A percentile compares a stretch with the other conserved stretches of the same genome.
Conservation (phyloP, 2,888 invertebrate species). For the Harpalus rufipes region DNA sequence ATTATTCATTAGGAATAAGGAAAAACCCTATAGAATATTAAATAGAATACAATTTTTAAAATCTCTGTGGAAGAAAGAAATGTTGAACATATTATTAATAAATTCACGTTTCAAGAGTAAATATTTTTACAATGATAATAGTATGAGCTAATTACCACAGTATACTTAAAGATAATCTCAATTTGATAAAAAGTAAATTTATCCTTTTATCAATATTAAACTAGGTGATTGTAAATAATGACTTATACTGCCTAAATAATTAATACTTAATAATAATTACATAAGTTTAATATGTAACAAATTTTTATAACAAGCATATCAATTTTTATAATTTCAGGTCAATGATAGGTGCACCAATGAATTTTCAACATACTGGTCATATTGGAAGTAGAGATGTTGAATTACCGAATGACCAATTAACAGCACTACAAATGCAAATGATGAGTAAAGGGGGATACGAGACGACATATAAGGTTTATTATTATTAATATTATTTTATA, state of each 20-base stretch:
- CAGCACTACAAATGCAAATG: slow-evolving; percentile 95
- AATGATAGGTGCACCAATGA: slow-evolving; percentile 97
- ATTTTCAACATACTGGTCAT: slow-evolving; percentile 96
- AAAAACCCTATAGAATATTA: neutral
- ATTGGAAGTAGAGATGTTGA: slow-evolving; percentile 94
- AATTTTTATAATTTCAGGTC: slow-evolving; percentile 80
- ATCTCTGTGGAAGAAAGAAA: neutral
- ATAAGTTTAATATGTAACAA: neutral
- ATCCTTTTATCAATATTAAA: neutral
- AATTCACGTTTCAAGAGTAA: slow-evolving; percentile 5
- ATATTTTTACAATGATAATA: slow-evolving; percentile 21
- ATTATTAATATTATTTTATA: neutral
- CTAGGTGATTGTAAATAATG: neutral
- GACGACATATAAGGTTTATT: slow-evolving; percentile 75
- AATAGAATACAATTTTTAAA: neutral
- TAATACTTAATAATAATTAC: neutral
- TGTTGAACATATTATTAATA: neutral
- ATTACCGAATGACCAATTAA: slow-evolving; percentile 89
- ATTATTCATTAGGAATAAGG: neutral
- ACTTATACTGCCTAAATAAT: neutral
- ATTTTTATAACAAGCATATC: neutral
- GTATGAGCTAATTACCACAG: neutral
- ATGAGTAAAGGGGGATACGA: slow-evolving; percentile 97
- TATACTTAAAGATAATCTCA: slow-evolving; percentile 15
- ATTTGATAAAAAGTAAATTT: slow-evolving; percentile 24